Evolutionary conservation across 2,888 invertebrate genomes (phyloP).

Genomic region (Leucoptera coffeella): DNA sequence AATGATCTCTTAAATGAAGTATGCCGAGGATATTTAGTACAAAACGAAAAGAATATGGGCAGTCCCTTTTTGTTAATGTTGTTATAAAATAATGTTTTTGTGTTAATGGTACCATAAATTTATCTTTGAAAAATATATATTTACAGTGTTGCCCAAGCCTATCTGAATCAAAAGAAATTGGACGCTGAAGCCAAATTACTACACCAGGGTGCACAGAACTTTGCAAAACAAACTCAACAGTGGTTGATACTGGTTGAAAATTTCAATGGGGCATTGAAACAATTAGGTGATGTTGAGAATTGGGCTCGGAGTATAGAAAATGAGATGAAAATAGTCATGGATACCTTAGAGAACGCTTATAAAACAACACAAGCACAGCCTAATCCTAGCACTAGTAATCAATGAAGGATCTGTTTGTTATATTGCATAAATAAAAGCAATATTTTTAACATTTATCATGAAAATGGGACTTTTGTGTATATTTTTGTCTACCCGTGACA

Average conservation of each 20-base stretch:
- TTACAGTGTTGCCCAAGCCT: conserved; percentile 92
- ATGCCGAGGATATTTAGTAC: neutral
- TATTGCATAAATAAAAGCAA: too few species aligned
- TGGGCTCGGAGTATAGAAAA: conserved; percentile 97
- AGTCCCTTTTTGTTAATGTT: neutral
- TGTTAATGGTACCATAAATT: neutral
- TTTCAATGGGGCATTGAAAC: conserved; percentile 84
- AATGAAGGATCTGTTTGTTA: conserved; percentile 8
- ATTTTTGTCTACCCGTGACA: too few species aligned
- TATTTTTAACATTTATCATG: too few species aligned
- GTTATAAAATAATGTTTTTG: too few species aligned
- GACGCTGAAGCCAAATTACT: conserved; percentile 96
- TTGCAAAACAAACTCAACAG: conserved; percentile 93
- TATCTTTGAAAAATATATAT: too few species aligned
- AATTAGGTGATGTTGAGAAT: conserved; percentile 97
- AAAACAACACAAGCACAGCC: conserved; percentile 56
- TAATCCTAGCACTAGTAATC: conserved; percentile 9
- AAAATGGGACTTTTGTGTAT: too few species aligned
- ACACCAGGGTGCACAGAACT: conserved; percentile 88
- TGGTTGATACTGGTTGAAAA: conserved; percentile 91
- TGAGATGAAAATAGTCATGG: conserved; percentile 89
- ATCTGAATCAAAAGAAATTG: conserved; percentile 94
- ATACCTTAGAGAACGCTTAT: conserved; percentile 90
- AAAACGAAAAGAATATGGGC: neutral
- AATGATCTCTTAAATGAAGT: neutral